Conservation (phyloP, 2,797 vertebrate genomes). For the Discoglossus pictus region DNA sequence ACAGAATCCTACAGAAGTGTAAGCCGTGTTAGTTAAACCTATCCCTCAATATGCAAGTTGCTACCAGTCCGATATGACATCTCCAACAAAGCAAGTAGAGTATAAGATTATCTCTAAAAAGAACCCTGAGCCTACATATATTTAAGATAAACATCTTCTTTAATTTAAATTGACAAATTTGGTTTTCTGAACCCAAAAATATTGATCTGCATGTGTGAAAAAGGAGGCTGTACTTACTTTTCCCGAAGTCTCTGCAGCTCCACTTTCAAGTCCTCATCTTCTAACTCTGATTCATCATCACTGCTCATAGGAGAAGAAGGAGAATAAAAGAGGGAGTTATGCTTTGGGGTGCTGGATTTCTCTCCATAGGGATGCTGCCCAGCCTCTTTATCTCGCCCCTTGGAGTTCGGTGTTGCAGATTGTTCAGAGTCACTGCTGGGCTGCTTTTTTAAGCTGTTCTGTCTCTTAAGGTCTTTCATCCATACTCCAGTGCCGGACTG, state of each 20-base stretch:
- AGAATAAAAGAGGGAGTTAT: conserved; percentile 65
- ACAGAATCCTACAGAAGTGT: too few relatives aligned
- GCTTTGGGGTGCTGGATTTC: conserved; percentile 32
- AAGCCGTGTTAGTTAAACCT: too few relatives aligned
- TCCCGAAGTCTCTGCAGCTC: conserved; percentile 86
- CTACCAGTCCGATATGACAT: too few relatives aligned
- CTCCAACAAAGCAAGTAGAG: too few relatives aligned
- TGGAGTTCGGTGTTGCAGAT: conserved; percentile 38
- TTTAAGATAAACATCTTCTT: too few relatives aligned
- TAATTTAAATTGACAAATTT: too few relatives aligned
- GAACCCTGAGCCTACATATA: too few relatives aligned
- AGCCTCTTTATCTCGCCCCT: conserved; percentile 16
- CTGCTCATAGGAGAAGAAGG: conserved; percentile 86
- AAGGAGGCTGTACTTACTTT: conserved; percentile 73
- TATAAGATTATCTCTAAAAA: too few relatives aligned
- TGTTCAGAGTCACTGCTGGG: conserved; percentile 59
- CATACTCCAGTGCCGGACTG: conserved; percentile 49
- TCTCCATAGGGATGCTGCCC: conserved; percentile 46
- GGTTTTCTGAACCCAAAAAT: too few relatives aligned
- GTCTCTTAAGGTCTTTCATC: conserved; percentile 52
- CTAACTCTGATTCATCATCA: conserved; percentile 84
- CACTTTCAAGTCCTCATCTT: conserved; percentile 84
- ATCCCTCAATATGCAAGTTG: too few relatives aligned
- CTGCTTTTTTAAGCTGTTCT: conserved; percentile 54
- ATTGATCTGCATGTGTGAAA: too few relatives aligned